Evolutionary conservation across 2,113 vertebrate genomes (phyloP).

Genomic region (Lethenteron camtschaticum): DNA sequence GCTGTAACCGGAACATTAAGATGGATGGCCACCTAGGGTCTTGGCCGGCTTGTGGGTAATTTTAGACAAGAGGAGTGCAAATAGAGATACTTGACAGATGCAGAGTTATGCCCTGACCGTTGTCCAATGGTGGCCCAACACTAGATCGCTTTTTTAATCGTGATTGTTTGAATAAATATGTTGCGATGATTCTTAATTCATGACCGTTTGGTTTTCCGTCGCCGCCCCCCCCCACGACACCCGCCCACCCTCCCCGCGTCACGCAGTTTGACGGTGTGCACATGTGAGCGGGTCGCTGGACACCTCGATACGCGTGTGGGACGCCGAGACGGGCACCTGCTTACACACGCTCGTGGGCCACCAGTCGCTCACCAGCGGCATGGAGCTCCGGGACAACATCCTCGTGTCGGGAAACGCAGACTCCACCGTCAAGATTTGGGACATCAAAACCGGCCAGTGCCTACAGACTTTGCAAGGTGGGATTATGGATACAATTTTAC

Average conservation of each 20-base stretch:
- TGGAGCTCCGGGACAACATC: constrained; percentile 24
- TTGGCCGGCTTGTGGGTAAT: too few species aligned
- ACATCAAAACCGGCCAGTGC: constrained; percentile 25
- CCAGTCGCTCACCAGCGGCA: constrained; percentile 21
- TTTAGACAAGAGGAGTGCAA: too few species aligned
- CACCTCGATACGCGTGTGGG: constrained; percentile 23
- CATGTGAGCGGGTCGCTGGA: constrained; percentile 24
- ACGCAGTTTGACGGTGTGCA: constrained; percentile 21
- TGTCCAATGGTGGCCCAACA: too few species aligned
- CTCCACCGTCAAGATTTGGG: constrained; percentile 28
- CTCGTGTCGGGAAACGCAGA: constrained; percentile 20
- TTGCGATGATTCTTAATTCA: too few species aligned
- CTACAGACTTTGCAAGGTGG: constrained; percentile 23
- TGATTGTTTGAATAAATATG: too few species aligned
- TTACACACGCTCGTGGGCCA: constrained; percentile 24
- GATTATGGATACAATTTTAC: not conserved
- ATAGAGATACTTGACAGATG: too few species aligned
- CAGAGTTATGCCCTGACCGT: too few species aligned
- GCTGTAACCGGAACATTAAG: too few species aligned
- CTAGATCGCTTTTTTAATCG: too few species aligned
- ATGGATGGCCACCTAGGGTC: too few species aligned
- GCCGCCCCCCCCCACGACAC: not conserved
- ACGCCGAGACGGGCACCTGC: constrained; percentile 21
- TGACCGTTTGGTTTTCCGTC: too few species aligned
- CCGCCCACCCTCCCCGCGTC: not conserved